Conservation (phyloP, 2,888 invertebrate species). For the Caenorhabditis sp. region DNA sequence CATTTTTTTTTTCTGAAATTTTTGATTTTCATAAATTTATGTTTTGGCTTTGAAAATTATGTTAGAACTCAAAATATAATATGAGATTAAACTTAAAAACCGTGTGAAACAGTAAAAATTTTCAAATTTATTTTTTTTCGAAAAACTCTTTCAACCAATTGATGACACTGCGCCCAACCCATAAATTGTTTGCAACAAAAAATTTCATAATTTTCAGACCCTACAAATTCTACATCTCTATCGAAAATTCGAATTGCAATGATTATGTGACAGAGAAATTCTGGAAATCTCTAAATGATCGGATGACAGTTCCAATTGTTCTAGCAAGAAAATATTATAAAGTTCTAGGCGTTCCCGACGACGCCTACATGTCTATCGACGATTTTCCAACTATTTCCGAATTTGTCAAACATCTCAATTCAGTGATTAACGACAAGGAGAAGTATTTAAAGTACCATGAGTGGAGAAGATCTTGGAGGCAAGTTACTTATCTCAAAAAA, state of each 20-base stretch:
- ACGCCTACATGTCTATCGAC: slow-evolving; percentile 46
- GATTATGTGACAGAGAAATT: slow-evolving; percentile 61
- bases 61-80: no score
- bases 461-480: slow-evolving; percentile 50
- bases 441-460: slow-evolving; percentile 44
- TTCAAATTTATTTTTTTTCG: no score
- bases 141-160: not conserved
- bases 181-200: no score
- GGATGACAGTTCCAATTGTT: slow-evolving; percentile 47
- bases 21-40: no score
- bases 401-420: slow-evolving; percentile 31
- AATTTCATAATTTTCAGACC: slow-evolving; percentile 15
- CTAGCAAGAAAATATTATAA: slow-evolving; percentile 45
- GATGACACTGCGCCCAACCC: not conserved
- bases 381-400: slow-evolving; percentile 40
- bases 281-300: slow-evolving; percentile 43
- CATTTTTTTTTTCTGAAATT: no score
- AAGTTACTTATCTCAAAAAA: no score
- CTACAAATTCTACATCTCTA: slow-evolving; percentile 55
- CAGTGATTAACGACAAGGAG: slow-evolving; percentile 32
- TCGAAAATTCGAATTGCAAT: slow-evolving; percentile 56
- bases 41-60: no score
- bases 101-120: no score
- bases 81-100: no score
- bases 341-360: slow-evolving; percentile 45